phyloP scores from a whole-genome alignment of 2,888 invertebrate genomes.

The Eubasilissa splendida region DNA sequence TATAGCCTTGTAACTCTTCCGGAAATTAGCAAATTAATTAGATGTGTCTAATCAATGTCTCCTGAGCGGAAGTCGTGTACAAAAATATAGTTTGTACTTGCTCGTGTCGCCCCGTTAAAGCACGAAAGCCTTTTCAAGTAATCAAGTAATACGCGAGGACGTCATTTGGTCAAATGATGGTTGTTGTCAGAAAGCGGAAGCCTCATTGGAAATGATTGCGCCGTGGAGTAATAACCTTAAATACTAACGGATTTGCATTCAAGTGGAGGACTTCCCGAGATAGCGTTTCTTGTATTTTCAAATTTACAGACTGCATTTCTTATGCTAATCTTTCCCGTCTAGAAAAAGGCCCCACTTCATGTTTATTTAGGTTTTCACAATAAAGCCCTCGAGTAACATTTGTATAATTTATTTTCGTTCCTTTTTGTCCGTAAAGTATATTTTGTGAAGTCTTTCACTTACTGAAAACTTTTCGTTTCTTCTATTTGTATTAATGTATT shows the following conservation, averaged over 20 bases:
- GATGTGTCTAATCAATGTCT: too few species aligned
- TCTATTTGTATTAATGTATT: too few species aligned
- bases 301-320: constrained; percentile 41
- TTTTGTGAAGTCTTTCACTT: too few species aligned
- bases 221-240: constrained; percentile 51
- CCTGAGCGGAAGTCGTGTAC: too few species aligned
- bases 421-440: background rate
- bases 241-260: constrained; percentile 48
- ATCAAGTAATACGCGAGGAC: constrained; percentile 35
- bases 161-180: constrained; percentile 47
- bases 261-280: constrained; percentile 30
- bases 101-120: background rate
- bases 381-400: constrained; percentile 18
- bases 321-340: constrained; percentile 42
- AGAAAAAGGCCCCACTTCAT: constrained; percentile 16
- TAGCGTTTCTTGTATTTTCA: constrained; percentile 42
- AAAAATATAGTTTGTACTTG: too few species aligned
- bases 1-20: too few species aligned
- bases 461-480: too few species aligned
- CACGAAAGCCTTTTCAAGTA: background rate
- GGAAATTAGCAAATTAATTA: too few species aligned
- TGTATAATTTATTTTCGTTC: background rate
- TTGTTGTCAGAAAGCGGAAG: constrained; percentile 44
- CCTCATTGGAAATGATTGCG: constrained; percentile 50
- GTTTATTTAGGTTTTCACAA: constrained; percentile 38